These are phyloP conservation scores for Paralichthys olivaceus DNA, from an alignment of 2,113 vertebrate genomes.

Conservation along the genomic window DNA sequence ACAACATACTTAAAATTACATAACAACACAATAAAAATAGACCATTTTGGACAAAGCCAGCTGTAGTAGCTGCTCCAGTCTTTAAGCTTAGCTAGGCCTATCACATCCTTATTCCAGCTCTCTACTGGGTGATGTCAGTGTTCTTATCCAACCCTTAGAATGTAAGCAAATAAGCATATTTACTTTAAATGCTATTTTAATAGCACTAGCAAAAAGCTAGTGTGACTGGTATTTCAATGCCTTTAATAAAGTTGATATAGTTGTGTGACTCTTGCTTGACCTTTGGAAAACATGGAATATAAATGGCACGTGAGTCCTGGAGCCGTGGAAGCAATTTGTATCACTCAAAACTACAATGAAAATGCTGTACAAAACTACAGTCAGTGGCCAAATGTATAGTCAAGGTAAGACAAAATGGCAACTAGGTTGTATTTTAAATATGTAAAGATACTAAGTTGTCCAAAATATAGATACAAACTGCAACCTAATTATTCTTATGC, in stretches of 20 bases:
- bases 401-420: no score
- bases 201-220: no score
- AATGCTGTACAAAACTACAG: not conserved
- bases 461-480: not conserved
- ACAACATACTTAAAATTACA: not conserved
- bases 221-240: no score
- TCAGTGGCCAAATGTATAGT: no score
- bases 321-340: not conserved
- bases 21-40: not conserved
- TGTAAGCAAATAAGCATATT: no score
- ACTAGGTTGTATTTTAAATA: not conserved
- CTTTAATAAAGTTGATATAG: no score
- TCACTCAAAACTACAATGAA: not conserved
- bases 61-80: no score
- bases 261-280: not conserved
- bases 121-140: no score
- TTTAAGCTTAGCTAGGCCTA: not conserved
- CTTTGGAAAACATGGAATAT: not conserved
- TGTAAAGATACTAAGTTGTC: not conserved
- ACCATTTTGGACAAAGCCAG: no score
- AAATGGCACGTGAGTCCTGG: not conserved
- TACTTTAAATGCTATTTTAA: no score
- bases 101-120: not conserved
- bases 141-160: no score
- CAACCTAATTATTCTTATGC: not conserved